Evolutionary conservation across 2,797 vertebrate genomes (phyloP), one percentile per base, ranked within the genome.

Genomic region (Sebastolobus altivelis): DNA sequence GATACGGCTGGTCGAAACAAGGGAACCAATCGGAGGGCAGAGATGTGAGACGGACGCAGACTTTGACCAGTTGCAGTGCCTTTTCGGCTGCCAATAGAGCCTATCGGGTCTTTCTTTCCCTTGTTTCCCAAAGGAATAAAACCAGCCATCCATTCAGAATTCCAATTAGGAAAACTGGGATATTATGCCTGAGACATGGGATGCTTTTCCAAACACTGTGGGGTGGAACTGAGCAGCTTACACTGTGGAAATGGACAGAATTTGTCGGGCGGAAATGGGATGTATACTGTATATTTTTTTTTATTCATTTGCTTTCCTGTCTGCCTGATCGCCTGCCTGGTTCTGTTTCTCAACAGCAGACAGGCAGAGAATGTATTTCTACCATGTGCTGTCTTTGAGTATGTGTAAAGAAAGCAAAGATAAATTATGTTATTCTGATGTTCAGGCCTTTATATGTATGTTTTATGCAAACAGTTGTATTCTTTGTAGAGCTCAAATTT

Each of bases 1-100:
- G 96, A 96, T 0, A 87, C 87, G 6, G 95, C 88, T 5, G 95
- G 91, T 6, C 90, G 74, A 25, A 73, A 93, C 90, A 86, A 92
- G 94, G 94, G 92, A 95, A 96, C 55, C 20, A 95, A 92, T 46
- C 95, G 93, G 37, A 95, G 98, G 91, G 98, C 97, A 6, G 99
- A 99, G 90, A 99, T 99, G 98, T 99, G 95, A 94, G 84, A 69
- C 12, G 25, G 79, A 74, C 20, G 6, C 37, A 33, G 62, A 83
- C 76, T 35, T 43, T 33, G 82, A 86, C 85, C 80, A 69, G 70
- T 70, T 70, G 69, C 38, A 33, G 82, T 88, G 86, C 88, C 81
- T 92, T 87, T 75, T 75, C 2, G 10, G 62, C 67, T 61, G 67
- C 54, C 59, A n/a, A 5, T 33, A 25, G 61, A 81, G 70, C 80